These are phyloP conservation scores for Notothenia rossii DNA, from an alignment of 2,113 vertebrate species.

Conservation along the genomic window DNA sequence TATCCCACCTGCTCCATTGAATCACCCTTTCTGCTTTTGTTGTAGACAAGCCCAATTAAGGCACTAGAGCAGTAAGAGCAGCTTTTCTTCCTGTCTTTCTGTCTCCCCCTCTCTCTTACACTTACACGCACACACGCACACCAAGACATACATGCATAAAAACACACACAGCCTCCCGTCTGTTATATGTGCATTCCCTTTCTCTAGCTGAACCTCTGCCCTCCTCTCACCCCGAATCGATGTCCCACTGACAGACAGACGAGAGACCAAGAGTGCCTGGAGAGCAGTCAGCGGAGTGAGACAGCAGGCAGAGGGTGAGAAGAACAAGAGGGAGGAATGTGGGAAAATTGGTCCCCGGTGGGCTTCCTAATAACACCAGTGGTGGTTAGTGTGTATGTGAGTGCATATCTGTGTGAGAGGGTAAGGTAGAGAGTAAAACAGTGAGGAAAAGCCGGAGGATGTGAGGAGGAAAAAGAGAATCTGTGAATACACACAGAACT, in stretches of 20 bases:
- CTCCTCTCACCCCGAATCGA: conserved; percentile 20
- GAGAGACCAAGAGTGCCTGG: conserved; percentile 55
- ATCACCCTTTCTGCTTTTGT: conserved; percentile 6
- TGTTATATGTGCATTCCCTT: conserved; percentile 13
- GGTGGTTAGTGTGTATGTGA: conserved; percentile 34
- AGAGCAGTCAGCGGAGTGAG: conserved; percentile 71
- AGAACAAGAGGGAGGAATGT: conserved; percentile 47
- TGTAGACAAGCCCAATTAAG: conserved; percentile 59
- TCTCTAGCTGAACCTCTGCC: background rate
- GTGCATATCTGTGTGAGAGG: conserved; percentile 8
- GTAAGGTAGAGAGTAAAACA: conserved; percentile 26
- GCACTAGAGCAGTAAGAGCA: conserved; percentile 12
- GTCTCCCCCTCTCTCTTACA: background rate
- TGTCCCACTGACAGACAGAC: conserved; percentile 69
- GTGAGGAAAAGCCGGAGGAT: conserved; percentile 39
- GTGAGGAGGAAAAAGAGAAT: conserved; percentile 46
- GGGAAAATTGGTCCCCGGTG: conserved; percentile 78
- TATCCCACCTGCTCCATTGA: conserved; percentile 3
- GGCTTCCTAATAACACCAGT: conserved; percentile 55
- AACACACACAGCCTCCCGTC: conserved; percentile 30
- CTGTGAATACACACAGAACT: conserved; percentile 48
- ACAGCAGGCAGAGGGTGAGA: conserved; percentile 58
- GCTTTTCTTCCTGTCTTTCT: conserved; percentile 11
- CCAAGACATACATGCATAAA: background rate
- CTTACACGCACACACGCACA: conserved; percentile 16